Percentiles rank a stretch among this genome's conserved stretches.
Evolutionary conservation across 2,113 vertebrate genomes (phyloP).

Genomic region (Polypterus senegalus): DNA sequence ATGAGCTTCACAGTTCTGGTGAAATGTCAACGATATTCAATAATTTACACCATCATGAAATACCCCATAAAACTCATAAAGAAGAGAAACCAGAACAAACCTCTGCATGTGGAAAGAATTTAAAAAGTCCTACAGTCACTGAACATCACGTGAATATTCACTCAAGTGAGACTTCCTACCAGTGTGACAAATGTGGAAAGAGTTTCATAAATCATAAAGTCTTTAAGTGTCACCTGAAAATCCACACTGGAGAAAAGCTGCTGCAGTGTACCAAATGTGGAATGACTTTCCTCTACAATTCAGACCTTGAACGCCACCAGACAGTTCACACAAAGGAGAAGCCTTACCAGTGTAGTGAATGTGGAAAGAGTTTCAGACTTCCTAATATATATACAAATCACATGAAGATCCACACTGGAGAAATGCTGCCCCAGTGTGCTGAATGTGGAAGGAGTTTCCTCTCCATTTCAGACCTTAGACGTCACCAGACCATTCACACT

Average conservation of each 20-base stretch:
- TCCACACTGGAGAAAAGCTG: conserved; percentile 72
- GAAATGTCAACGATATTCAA: too few species aligned
- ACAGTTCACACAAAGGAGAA: conserved; percentile 54
- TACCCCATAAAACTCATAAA: conserved; percentile 54
- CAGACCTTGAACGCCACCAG: conserved; percentile 56
- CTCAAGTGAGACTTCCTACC: conserved; percentile 80
- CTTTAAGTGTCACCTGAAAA: conserved; percentile 70
- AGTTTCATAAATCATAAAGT: conserved; percentile 75
- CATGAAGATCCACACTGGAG: conserved; percentile 60
- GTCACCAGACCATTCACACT: conserved; percentile 57
- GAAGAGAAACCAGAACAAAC: conserved; percentile 59
- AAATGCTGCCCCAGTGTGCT: conserved; percentile 48
- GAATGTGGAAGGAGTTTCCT: conserved; percentile 59
- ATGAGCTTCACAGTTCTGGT: too few species aligned
- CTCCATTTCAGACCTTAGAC: conserved; percentile 50
- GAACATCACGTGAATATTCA: conserved; percentile 69
- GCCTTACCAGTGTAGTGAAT: conserved; percentile 64
- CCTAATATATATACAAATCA: conserved; percentile 57
- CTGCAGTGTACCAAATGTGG: conserved; percentile 57
- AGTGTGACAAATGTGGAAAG: conserved; percentile 75
- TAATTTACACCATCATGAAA: too few species aligned
- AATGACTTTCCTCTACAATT: conserved; percentile 52
- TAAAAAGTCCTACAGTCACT: conserved; percentile 53
- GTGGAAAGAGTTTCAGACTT: conserved; percentile 64
- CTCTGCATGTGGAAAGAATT: conserved; percentile 56